These are phyloP conservation scores for Periparus ater DNA, from an alignment of 2,797 vertebrate genomes.

Conservation along the genomic window DNA sequence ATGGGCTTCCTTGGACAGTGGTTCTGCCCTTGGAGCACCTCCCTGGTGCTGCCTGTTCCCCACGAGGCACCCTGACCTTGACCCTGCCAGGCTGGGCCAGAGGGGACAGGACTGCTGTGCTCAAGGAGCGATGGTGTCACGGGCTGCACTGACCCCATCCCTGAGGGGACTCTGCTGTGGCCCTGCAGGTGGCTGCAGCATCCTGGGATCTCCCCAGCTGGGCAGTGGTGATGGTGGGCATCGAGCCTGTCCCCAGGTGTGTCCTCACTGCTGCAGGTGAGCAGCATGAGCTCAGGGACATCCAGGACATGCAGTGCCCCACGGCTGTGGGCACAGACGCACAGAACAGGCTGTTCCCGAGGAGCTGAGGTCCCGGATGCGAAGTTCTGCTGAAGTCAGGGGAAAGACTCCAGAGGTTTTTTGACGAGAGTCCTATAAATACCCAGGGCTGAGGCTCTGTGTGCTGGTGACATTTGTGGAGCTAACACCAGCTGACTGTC, in stretches of 20 bases:
- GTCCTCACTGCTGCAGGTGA: not conserved
- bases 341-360: not conserved
- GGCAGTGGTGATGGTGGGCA: not conserved
- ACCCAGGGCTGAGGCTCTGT: not conserved
- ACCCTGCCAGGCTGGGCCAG: fast-evolving
- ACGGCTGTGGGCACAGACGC: not conserved
- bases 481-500: not conserved
- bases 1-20: not conserved
- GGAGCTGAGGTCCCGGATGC: not conserved
- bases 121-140: not conserved
- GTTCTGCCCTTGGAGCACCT: not conserved
- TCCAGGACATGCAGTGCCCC: not conserved
- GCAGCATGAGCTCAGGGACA: not conserved
- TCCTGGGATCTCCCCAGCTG: not conserved
- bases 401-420: not conserved
- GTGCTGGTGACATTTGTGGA: not conserved
- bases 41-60: not conserved
- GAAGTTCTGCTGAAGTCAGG: not conserved
- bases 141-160: not conserved
- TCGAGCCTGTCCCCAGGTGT: fast-evolving
- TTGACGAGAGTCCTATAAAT: not conserved
- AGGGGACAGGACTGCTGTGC: not conserved
- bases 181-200: not conserved
- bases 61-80: not conserved
- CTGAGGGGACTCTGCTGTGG: fast-evolving